Evolutionary conservation across 2,888 invertebrate genomes (phyloP).

Genomic region (Rotaria magnacalcarata): DNA sequence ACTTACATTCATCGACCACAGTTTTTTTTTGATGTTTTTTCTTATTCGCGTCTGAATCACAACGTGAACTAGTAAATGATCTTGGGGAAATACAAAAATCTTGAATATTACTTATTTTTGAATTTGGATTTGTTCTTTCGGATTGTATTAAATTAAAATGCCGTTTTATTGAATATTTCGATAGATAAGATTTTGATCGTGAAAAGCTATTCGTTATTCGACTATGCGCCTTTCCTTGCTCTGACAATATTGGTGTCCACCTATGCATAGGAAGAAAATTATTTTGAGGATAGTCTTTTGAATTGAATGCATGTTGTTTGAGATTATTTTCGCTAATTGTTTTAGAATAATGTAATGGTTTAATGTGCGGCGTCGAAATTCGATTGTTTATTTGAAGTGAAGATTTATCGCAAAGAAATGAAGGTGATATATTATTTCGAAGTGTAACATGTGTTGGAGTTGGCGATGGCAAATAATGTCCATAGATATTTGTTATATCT

Average conservation of each 20-base stretch:
- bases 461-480: neutral
- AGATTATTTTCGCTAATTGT: neutral
- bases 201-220: neutral
- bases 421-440: neutral
- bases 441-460: neutral
- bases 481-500: neutral
- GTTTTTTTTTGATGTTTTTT: neutral
- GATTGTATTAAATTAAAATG: neutral
- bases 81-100: neutral
- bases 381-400: neutral
- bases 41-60: neutral
- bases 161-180: neutral
- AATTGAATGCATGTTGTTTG: neutral
- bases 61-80: neutral
- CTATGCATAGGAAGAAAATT: neutral
- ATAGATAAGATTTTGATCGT: neutral
- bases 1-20: neutral
- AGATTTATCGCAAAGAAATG: neutral
- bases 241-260: neutral
- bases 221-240: neutral
- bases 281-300: neutral
- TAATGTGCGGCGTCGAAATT: neutral
- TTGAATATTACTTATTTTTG: neutral
- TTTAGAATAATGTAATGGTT: neutral
- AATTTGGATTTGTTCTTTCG: neutral